phyloP scores from a whole-genome alignment of 2,888 invertebrate species.

The Punctoribates punctum region DNA sequence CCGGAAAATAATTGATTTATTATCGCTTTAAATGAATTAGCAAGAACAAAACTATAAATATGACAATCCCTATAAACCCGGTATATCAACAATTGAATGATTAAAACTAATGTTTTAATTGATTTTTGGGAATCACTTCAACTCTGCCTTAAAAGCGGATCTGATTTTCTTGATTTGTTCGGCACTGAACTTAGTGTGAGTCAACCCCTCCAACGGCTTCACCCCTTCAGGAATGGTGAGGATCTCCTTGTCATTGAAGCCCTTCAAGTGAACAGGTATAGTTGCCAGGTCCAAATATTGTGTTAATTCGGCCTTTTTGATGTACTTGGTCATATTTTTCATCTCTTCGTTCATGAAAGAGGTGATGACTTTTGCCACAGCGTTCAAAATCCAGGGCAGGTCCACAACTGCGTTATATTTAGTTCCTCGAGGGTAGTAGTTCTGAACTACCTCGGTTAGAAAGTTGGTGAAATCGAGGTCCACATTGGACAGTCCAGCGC shows the following conservation, averaged over 20 bases:
- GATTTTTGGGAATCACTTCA: too few species aligned
- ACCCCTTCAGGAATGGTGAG: background rate
- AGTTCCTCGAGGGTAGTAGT: slow-evolving; percentile 62
- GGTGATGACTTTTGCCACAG: slow-evolving; percentile 2
- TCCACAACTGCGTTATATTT: slow-evolving; percentile 38
- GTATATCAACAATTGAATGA: too few species aligned
- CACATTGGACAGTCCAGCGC: background rate
- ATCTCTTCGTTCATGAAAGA: slow-evolving; percentile 36
- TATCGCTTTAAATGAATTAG: too few species aligned
- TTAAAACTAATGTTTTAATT: too few species aligned
- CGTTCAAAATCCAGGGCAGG: slow-evolving; percentile 41
- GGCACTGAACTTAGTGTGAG: background rate
- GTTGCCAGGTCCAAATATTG: slow-evolving; percentile 27
- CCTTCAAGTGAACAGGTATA: slow-evolving; percentile 39
- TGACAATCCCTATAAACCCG: too few species aligned
- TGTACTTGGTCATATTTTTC: slow-evolving; percentile 6
- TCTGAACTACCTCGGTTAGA: background rate
- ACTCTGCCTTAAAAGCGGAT: too few species aligned
- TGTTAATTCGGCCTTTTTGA: slow-evolving; percentile 5
- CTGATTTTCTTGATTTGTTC: slow-evolving; percentile 3
- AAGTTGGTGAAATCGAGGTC: background rate
- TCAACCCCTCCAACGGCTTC: background rate
- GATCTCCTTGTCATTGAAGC: background rate
- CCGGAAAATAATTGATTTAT: too few species aligned
- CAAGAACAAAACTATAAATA: too few species aligned